phyloP scores from a whole-genome alignment of 2,797 vertebrate genomes.

The Perodicticus potto region DNA sequence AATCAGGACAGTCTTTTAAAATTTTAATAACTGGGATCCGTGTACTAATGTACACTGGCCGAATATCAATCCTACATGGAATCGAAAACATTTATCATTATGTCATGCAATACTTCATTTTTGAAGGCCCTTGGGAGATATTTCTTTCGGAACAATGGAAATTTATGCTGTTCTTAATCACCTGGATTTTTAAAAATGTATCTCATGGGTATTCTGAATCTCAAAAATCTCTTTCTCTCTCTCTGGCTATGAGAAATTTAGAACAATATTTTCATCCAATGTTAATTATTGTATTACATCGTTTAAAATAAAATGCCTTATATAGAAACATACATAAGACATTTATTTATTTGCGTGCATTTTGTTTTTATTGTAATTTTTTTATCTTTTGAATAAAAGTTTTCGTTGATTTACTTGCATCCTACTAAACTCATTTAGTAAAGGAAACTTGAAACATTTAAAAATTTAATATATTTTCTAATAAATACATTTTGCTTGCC shows the following conservation, averaged over 20 bases:
- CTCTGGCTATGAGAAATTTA: background rate
- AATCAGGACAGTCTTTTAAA: background rate
- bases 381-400: slow-evolving; percentile 39
- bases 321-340: too few relatives aligned
- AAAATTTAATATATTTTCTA: background rate
- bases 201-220: background rate
- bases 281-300: background rate
- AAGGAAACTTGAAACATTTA: background rate
- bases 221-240: slow-evolving; percentile 19
- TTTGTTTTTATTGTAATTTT: slow-evolving; percentile 23
- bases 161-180: slow-evolving; percentile 18
- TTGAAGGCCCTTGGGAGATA: slow-evolving; percentile 20
- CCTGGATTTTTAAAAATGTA: background rate
- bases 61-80: background rate
- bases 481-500: background rate
- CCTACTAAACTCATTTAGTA: background rate
- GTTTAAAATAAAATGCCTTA: slow-evolving; percentile 1
- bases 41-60: background rate
- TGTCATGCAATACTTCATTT: background rate
- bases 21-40: background rate
- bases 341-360: background rate
- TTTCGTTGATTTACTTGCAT: background rate
- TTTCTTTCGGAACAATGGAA: slow-evolving; percentile 42
- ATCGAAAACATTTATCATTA: background rate
- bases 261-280: background rate